Evolutionary conservation across 1,140 invertebrate species (phyloP), one percentile per base, ranked within the genome.

Genomic region (Popillia japonica): DNA sequence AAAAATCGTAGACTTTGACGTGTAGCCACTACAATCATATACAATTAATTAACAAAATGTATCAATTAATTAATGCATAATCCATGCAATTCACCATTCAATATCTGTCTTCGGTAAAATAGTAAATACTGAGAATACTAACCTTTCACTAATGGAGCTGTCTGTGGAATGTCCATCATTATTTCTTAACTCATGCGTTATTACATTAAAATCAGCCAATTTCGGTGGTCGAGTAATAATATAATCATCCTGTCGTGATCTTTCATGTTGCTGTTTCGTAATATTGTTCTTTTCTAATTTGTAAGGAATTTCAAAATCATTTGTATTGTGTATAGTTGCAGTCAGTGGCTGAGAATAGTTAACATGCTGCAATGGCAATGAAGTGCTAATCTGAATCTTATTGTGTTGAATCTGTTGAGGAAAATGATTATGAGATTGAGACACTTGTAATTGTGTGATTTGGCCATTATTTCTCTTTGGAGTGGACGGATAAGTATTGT

Each of bases 161-260:
- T 91, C 90, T 0, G 88, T 88, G 0, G 88, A 89, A 84, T 90
- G 90, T 17, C 88, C 87, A 76, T 92, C 90, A 17, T 83, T 86
- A 80, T 48, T 55, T 86, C 75, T 42, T 40, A 84, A 40, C 55
- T 87, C 81, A 86, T 80, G 41, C 20, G 80, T 77, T 23, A 88
- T 79, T 87, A 88, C 40, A 86, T 85, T 40, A 84, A 87, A 80
- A 40, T 83, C 76, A 27, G 64, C 78, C 17, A 78, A 75, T 78
- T 81, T 81, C 17, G 80, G 75, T 44, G 79, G 77, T 22, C 80
- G 76, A 64, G 76, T 64, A 34, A 81, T 61, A 10, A 79, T 75
- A 78, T 83, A 83, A 40, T 85, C 82, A 10, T 55, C 55, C 40
- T 83, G 84, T 79, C 76, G 76, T 40, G 72, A 76, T 42, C 79